Evolutionary conservation across 2,113 vertebrate species (phyloP).

Genomic region (Gymnorhina tibicen): DNA sequence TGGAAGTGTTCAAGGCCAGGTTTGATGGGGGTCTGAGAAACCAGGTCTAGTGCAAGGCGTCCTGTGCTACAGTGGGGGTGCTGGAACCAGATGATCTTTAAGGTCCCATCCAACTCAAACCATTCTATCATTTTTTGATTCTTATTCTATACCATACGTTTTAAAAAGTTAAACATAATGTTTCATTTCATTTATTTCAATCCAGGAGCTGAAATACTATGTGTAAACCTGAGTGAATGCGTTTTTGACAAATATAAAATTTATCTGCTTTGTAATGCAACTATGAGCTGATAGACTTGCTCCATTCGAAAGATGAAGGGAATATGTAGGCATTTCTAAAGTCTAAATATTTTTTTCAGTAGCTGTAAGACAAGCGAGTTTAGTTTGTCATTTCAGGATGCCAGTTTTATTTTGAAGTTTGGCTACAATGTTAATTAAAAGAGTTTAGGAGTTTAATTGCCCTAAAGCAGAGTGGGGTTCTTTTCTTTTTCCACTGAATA

Average conservation of each 20-base stretch:
- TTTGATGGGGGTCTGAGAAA: not conserved
- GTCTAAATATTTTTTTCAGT: not conserved
- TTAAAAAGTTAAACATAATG: not conserved
- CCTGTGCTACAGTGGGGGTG: not conserved
- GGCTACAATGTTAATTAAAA: not conserved
- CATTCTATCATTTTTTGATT: not conserved
- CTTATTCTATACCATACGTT: not conserved
- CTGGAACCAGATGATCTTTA: not conserved
- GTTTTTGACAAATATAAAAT: not conserved
- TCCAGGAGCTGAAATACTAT: not conserved
- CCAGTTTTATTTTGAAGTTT: not conserved
- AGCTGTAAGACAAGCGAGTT: not conserved
- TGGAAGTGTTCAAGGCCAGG: not conserved
- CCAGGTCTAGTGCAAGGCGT: not conserved
- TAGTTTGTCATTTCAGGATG: not conserved
- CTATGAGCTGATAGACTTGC: not conserved
- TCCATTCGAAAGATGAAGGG: not conserved
- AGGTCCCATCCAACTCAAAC: not conserved
- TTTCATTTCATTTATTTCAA: not conserved
- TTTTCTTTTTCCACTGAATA: not conserved
- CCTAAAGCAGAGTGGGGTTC: not conserved
- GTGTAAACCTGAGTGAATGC: not conserved
- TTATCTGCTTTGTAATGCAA: not conserved
- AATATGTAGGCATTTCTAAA: not conserved
- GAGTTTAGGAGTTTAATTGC: not conserved